phyloP scores from a whole-genome alignment of 2,888 invertebrate species.

The Drosophila robusta region DNA sequence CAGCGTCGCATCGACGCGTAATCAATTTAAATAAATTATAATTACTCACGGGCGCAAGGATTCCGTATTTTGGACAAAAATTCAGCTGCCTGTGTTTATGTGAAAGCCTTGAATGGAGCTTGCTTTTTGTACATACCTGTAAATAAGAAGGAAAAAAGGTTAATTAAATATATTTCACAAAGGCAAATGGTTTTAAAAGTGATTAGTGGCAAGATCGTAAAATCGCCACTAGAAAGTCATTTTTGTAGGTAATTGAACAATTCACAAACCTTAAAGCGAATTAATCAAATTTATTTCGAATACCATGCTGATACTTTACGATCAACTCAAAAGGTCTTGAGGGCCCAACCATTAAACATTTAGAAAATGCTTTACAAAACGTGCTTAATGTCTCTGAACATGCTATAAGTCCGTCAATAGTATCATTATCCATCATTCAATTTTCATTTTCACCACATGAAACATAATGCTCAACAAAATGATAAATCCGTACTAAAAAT shows the following conservation, averaged over 20 bases:
- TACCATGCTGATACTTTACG: not conserved
- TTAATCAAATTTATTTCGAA: constrained; percentile 1
- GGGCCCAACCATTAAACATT: constrained; percentile 9
- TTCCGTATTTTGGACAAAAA: constrained; percentile 9
- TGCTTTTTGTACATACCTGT: constrained; percentile 60
- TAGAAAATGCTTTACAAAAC: constrained; percentile 2
- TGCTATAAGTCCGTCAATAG: constrained; percentile 36
- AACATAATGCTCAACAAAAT: constrained; percentile 10
- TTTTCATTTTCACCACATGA: constrained; percentile 1
- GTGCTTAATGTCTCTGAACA: constrained; percentile 17
- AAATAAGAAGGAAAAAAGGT: constrained; percentile 35
- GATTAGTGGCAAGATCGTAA: not conserved
- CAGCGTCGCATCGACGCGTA: constrained; percentile 42
- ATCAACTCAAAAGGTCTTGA: not conserved
- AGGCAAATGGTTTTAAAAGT: not conserved
- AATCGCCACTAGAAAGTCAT: not conserved
- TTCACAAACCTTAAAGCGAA: not conserved
- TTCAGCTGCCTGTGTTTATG: constrained; percentile 3
- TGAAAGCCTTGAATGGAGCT: constrained; percentile 19
- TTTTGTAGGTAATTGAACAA: too few species aligned
- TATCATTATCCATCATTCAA: constrained; percentile 29
- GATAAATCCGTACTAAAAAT: constrained; percentile 1
- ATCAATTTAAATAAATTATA: constrained; percentile 80
- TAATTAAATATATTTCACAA: constrained; percentile 37
- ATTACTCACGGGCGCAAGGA: constrained; percentile 63